These are phyloP conservation scores for Loripinus fragilis DNA, from an alignment of 2,888 invertebrate species.

Conservation along the genomic window DNA sequence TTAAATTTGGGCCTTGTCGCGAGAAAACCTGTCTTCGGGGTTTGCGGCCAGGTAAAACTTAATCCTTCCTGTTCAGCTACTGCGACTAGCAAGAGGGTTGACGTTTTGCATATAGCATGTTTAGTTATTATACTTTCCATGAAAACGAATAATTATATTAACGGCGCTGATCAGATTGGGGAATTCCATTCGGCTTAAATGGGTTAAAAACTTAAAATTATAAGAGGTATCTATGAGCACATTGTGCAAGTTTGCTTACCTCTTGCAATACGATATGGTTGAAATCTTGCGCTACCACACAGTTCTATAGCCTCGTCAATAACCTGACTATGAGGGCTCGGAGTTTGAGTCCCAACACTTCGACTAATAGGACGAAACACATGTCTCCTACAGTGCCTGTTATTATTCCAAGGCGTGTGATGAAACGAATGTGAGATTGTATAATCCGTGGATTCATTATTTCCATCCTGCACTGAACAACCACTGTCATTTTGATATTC, in stretches of 20 bases:
- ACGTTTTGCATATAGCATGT: too few species aligned
- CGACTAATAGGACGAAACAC: slow-evolving; percentile 63
- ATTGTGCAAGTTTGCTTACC: neutral
- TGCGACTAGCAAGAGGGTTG: too few species aligned
- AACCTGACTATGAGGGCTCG: slow-evolving; percentile 68
- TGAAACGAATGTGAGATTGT: slow-evolving; percentile 37
- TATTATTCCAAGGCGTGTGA: slow-evolving; percentile 38
- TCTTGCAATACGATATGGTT: neutral
- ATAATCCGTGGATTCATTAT: slow-evolving; percentile 8
- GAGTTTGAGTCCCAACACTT: slow-evolving; percentile 74
- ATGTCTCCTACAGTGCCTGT: slow-evolving; percentile 18
- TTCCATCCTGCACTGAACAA: neutral
- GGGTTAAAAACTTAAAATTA: too few species aligned
- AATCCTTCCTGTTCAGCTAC: too few species aligned
- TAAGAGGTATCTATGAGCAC: too few species aligned
- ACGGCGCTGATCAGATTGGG: too few species aligned
- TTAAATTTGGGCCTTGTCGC: too few species aligned
- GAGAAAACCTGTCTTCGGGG: too few species aligned
- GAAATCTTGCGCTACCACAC: neutral
- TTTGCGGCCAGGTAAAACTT: too few species aligned
- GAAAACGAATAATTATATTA: too few species aligned
- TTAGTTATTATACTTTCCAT: too few species aligned
- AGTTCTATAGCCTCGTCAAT: slow-evolving; percentile 55
- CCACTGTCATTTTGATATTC: slow-evolving; percentile 6
- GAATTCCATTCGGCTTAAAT: too few species aligned